Percentiles rank a stretch among this genome's conserved stretches.
Evolutionary conservation across 2,113 vertebrate species (phyloP).

Genomic region (Amblyornis subalaris): DNA sequence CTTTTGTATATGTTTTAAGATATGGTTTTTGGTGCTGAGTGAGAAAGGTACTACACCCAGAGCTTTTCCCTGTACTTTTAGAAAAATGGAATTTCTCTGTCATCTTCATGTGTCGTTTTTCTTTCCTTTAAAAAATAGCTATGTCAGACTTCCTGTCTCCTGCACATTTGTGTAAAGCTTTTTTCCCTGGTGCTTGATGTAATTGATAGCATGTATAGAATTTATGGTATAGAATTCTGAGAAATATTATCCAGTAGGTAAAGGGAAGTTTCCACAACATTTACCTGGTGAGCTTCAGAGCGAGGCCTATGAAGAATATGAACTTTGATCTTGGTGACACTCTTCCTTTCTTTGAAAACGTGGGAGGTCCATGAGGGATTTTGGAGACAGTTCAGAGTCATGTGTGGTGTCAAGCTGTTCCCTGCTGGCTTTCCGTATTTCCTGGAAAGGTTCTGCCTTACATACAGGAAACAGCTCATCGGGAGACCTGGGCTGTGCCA

Average conservation of each 20-base stretch:
- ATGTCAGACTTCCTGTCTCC: background rate
- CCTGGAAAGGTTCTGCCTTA: background rate
- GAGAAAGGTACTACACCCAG: background rate
- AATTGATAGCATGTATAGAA: background rate
- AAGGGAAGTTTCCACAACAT: background rate
- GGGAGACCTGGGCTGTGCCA: background rate
- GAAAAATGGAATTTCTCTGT: background rate
- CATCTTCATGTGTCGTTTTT: background rate
- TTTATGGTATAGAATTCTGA: background rate
- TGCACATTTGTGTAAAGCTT: background rate
- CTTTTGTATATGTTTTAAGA: background rate
- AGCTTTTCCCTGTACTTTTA: background rate
- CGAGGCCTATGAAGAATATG: background rate
- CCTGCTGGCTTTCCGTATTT: background rate
- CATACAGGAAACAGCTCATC: fast-evolving
- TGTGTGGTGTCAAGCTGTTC: background rate
- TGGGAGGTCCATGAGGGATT: background rate
- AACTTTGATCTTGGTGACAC: background rate
- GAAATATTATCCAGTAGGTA: background rate
- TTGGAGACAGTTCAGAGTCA: background rate
- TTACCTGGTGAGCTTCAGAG: background rate
- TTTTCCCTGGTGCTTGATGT: background rate
- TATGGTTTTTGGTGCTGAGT: background rate
- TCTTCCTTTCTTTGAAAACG: background rate
- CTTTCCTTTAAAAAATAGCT: background rate